phyloP scores from a whole-genome alignment of 2,888 invertebrate genomes.

The Hypomecis punctinalis region DNA sequence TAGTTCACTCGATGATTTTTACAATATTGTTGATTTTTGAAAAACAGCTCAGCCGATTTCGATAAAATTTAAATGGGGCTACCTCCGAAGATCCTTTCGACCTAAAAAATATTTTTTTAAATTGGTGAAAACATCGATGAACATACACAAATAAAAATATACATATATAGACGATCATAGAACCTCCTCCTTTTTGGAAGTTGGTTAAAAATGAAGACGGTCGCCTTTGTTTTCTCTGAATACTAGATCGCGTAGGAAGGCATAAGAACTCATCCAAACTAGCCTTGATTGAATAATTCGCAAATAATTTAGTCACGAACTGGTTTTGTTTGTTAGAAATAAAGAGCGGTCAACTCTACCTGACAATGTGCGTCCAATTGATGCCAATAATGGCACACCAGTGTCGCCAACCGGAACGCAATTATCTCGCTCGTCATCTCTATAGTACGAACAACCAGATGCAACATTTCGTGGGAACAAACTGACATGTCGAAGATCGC shows the following conservation, averaged over 20 bases:
- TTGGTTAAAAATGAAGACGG: no score
- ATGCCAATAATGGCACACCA: conserved; percentile 11
- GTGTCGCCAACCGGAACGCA: conserved; percentile 25
- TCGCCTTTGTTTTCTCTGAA: neutral
- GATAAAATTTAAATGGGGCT: no score
- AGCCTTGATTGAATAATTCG: conserved; percentile 21
- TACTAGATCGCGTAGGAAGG: neutral
- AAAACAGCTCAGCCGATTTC: no score
- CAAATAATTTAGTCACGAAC: conserved; percentile 12
- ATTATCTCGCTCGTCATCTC: conserved; percentile 12
- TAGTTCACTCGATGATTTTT: no score
- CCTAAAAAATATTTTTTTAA: no score
- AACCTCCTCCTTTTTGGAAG: no score
- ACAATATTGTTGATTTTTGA: no score
- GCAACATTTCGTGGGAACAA: conserved; percentile 9
- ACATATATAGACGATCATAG: no score
- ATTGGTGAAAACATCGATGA: no score
- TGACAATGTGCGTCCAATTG: conserved; percentile 16
- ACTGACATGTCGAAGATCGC: neutral
- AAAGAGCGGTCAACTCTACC: neutral
- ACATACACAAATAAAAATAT: no score
- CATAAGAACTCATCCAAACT: conserved; percentile 5
- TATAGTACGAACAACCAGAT: neutral
- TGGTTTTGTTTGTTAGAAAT: conserved; percentile 16
- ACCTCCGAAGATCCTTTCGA: no score